Evolutionary conservation across 92 coral and sea anemone genomes (phyloP).

Genomic region (Diadumene lineata): DNA sequence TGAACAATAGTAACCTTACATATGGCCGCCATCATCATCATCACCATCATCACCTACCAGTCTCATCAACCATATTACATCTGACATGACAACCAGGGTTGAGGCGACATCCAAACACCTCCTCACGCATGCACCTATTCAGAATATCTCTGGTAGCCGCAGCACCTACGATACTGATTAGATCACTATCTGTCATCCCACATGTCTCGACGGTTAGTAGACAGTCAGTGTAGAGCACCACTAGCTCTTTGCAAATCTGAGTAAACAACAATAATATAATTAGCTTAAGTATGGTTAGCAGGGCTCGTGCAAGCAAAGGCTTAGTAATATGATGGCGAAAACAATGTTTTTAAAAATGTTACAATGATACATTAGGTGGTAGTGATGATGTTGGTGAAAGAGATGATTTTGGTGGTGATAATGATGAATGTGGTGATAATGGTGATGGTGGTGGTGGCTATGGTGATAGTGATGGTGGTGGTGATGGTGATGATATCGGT

Average conservation of each 20-base stretch:
- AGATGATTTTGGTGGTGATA: not conserved
- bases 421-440: not conserved
- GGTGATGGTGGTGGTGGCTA: not conserved
- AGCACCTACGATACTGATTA: conserved; percentile 42
- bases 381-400: not conserved
- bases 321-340: no score
- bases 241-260: conserved; percentile 52
- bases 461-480: not conserved
- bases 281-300: no score
- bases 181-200: conserved; percentile 57
- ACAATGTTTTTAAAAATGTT: no score
- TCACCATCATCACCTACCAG: not conserved
- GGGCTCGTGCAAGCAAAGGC: no score
- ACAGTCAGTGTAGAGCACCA: conserved; percentile 57
- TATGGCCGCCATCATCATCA: no score
- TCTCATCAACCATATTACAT: conserved; percentile 51
- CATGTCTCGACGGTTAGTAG: conserved; percentile 71
- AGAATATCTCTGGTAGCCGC: conserved; percentile 35
- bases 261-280: no score
- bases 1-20: no score
- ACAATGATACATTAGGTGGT: not conserved
- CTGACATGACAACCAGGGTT: conserved; percentile 40
- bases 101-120: conserved; percentile 66
- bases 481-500: not conserved
- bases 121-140: conserved; percentile 51